phyloP scores from a whole-genome alignment of 2,113 vertebrate genomes.

The Rattus norvegicus region GRCr8 NC_086020.1:174144001-174144500 shows the following conservation, averaged over 20 bases:
- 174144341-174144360: too few relatives aligned
- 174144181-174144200: background rate
- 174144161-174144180: background rate
- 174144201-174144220: background rate
- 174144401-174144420: too few relatives aligned
- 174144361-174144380: too few relatives aligned
- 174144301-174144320: background rate
- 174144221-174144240: background rate
- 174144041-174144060: slow-evolving; percentile 10
- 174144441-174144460: too few relatives aligned
- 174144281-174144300: background rate
- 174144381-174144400: too few relatives aligned
- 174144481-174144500: too few relatives aligned
- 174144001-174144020: too few relatives aligned
- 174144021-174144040: background rate
- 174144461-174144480: too few relatives aligned
- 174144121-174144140: background rate
- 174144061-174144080: background rate
- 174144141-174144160: background rate
- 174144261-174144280: background rate
- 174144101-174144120: background rate
- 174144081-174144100: background rate
- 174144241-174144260: background rate
- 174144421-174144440: too few relatives aligned
- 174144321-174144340: too few relatives aligned